Conservation (phyloP, 2,888 invertebrate genomes). For the Drosophila rubida region DNA sequence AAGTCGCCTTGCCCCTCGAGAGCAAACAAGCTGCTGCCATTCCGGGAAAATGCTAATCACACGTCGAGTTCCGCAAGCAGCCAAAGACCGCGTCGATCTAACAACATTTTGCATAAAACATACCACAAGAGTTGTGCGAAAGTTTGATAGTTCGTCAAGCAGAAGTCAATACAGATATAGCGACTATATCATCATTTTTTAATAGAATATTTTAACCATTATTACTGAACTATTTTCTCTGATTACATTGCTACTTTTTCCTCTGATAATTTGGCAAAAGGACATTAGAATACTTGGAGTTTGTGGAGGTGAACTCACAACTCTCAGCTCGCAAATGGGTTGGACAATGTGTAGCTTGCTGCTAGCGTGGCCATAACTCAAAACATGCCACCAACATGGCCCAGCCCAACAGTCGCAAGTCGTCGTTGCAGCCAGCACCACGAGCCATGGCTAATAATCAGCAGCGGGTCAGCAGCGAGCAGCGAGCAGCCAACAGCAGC, state of each 20-base stretch:
- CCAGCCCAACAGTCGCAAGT: constrained; percentile 30
- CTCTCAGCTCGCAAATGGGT: neutral
- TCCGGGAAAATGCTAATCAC: constrained; percentile 1
- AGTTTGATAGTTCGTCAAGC: too few species aligned
- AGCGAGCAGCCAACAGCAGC: constrained; percentile 16
- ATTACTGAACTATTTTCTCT: too few species aligned
- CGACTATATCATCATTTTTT: too few species aligned
- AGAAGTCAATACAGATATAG: too few species aligned
- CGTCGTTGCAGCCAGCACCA: constrained; percentile 29
- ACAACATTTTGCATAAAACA: neutral
- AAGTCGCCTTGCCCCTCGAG: constrained; percentile 4
- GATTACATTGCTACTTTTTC: too few species aligned
- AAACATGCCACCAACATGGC: constrained; percentile 74
- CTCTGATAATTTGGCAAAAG: constrained; percentile 20
- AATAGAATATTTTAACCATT: too few species aligned
- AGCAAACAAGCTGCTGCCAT: neutral
- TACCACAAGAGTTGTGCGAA: too few species aligned
- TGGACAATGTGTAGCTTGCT: constrained; percentile 48
- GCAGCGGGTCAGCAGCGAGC: constrained; percentile 46
- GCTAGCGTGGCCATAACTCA: constrained; percentile 71
- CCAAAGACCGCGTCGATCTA: neutral
- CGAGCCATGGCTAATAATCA: constrained; percentile 65
- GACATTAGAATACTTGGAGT: constrained; percentile 8
- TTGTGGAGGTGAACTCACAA: constrained; percentile 11
- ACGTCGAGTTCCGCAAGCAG: neutral